Evolutionary conservation across 2,113 vertebrate genomes (phyloP), one percentile per base, ranked within the genome.

Genomic region (Spea bombifrons): DNA sequence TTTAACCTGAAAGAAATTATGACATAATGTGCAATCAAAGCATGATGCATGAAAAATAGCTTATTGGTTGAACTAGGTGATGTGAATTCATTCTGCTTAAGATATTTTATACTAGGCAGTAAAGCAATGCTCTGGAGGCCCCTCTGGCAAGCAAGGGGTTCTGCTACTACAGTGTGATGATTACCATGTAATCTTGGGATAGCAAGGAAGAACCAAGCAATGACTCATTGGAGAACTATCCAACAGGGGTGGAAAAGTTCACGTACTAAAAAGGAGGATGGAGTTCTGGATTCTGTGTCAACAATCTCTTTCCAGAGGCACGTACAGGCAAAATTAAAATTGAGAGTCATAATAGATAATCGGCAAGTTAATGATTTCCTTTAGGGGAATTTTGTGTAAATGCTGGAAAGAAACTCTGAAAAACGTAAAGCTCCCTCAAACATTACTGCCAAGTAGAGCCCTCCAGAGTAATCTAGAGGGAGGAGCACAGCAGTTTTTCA

Each of bases 201-300:
- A 48, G 66, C 16, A 15, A 17, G 68, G 48, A 71, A 71, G 49
- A 49, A 43, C 48, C 17, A 8, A 30, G n/a, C 30, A 71, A 49
- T 71, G 68, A 71, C 48, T 71, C 68, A 71, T 49, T 52, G 16
- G 17, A 53, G 30, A 71, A 71, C 17, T 30, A 71, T 71, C 10
- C 16, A 53, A 71, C 8, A 30, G 49, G 48, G 68, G 48, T 53
- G 68, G n/a, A 47, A 47, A 52, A 52, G 48, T 71, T 71, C n/a
- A 52, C 48, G 17, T 71, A 50, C 10, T 50, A 52, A 16, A 69
- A 53, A 52, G 68, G 61, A 49, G 68, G 49, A 50, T 71, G 68
- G 68, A 71, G 30, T 8, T 17, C 12, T 71, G 61, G n/a, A 17
- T 64, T 50, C 48, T 52, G 13, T 30, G 47, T 43, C 4, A 71